Evolutionary conservation across 37 sponge, comb jelly and placozoan species (phyloP), one percentile per base, ranked within the genome.

Genomic region (Corticium candelabrum): DNA sequence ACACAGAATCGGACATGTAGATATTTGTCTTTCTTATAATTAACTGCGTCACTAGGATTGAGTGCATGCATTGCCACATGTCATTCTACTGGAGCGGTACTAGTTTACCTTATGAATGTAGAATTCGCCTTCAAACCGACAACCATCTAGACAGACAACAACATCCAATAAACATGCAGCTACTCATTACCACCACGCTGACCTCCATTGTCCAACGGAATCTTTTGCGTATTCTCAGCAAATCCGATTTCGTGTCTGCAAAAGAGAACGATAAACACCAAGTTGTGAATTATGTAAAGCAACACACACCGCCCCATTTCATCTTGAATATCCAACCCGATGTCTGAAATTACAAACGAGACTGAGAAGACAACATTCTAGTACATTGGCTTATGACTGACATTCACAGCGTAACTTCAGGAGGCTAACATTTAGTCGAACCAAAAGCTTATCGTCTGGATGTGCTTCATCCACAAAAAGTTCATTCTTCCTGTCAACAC

Each of bases 241-340:
- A 81, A 81, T 32, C 82, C 82, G 30, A 81, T 75, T 40, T 81
- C 82, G 40, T 81, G 82, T 2, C 73, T 70, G 35, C 7, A 70
- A 70, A 33, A 5, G 73, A 70, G 21, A 70, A 70, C 5, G 5
- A 70, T 70, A 4, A 70, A n/a, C 5, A 4, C n/a, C 7, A 5
- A 43, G 5, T 4, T 70, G 32, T 32, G 21, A 70, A 70, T 4
- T 29, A 70, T 70, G 5, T 70, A n/a, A n/a, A n/a, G 29, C 7
- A n/a, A 70, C 73, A 70, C 73, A 32, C 21, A 70, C 73, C 82
- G 75, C 3, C 82, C 82, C 82, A 81, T 73, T 2, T 81, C 82
- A 37, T 81, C 82, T 35, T 81, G 82, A 21, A 81, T 81, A 40
- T 81, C 82, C 1, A 81, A 36, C 1, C 82, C 82, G 2, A 81